Conservation (phyloP, 2,888 invertebrate species). For the Scaptomyza tumidula region DNA sequence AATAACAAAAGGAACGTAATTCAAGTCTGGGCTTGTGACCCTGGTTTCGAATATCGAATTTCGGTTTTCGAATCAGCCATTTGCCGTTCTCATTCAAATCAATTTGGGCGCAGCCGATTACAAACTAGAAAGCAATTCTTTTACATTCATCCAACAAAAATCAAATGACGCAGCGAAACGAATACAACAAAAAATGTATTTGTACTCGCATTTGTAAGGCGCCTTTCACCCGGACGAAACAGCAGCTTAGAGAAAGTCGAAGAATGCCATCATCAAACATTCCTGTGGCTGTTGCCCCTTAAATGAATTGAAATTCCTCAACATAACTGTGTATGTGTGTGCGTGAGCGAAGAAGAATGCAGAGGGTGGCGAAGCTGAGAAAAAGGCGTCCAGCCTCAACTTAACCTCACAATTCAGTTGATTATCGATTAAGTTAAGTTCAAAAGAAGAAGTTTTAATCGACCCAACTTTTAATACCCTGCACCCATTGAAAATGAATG, state of each 20-base stretch:
- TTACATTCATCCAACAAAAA: constrained; percentile 10
- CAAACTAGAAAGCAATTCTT: constrained; percentile 46
- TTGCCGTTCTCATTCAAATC: constrained; percentile 13
- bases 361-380: background rate
- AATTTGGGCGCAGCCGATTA: constrained; percentile 16
- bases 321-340: constrained; percentile 17
- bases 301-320: constrained; percentile 42
- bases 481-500: too few species aligned
- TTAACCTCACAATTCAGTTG: constrained; percentile 7
- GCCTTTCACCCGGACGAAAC: constrained; percentile 49
- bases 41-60: background rate
- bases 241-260: background rate
- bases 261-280: constrained; percentile 29
- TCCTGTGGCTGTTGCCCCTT: constrained; percentile 22
- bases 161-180: constrained; percentile 25
- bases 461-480: too few species aligned
- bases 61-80: background rate
- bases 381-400: constrained; percentile 23
- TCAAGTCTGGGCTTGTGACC: constrained; percentile 5
- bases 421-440: background rate
- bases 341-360: background rate
- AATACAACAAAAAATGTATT: background rate
- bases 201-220: background rate
- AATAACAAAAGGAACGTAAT: background rate
- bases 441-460: too few species aligned